Evolutionary conservation across 2,113 vertebrate genomes (phyloP).

Genomic region (Podarcis cretensis): DNA sequence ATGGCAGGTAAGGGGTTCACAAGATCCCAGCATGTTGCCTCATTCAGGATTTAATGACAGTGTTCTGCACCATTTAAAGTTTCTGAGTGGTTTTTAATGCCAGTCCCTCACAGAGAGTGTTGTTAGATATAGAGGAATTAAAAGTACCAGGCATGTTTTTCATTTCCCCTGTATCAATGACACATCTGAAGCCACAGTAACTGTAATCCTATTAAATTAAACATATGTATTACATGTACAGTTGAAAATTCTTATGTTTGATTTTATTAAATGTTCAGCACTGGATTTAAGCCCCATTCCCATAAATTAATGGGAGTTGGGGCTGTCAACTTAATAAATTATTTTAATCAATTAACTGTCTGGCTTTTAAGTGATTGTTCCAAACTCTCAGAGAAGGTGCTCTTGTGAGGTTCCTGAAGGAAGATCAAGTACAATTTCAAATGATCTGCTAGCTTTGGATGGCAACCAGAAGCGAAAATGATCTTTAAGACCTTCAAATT

Average conservation of each 20-base stretch:
- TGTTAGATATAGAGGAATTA: background rate
- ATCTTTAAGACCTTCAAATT: background rate
- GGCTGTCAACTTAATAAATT: background rate
- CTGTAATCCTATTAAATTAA: background rate
- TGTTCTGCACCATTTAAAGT: too few relatives aligned
- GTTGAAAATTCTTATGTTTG: accelerated
- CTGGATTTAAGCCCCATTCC: background rate
- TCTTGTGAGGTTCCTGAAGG: background rate
- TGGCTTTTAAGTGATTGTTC: conserved; percentile 5
- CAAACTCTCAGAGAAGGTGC: background rate
- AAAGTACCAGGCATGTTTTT: background rate
- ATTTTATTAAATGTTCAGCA: background rate
- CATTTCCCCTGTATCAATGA: background rate
- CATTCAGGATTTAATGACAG: too few relatives aligned
- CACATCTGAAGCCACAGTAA: background rate
- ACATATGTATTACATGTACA: background rate
- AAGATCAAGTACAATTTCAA: background rate
- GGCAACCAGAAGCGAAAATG: background rate
- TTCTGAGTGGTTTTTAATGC: background rate
- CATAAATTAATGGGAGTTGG: background rate
- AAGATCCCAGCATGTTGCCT: too few relatives aligned
- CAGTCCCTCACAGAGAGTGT: background rate
- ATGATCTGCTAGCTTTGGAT: background rate
- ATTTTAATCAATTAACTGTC: background rate
- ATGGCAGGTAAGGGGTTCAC: too few relatives aligned